Evolutionary conservation across 2,113 vertebrate species (phyloP), one percentile per base, ranked within the genome.

Genomic region (Xerus inauris): DNA sequence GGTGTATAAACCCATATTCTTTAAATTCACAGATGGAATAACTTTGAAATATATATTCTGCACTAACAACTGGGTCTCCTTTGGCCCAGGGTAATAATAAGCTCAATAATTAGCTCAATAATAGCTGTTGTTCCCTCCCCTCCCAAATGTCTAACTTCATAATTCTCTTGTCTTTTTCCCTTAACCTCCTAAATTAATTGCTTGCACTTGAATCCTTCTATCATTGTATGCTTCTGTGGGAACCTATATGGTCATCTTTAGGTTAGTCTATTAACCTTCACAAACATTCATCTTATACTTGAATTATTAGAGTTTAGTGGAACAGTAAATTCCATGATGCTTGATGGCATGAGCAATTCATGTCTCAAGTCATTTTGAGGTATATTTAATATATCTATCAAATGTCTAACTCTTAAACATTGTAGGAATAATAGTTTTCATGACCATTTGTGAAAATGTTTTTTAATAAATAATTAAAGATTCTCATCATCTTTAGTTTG

Each of bases 51-150:
- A 6, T 30, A 11, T 54, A 8, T 51, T 30, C n/a, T n/a, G 3
- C 1, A 30, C 14, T 28, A 64, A 42, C 4, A 40, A 14, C 19
- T 30, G 10, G 5, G 1, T 16, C 11, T 40, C 13, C 3, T 57
- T 5, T 62, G 9, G 2, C 67, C 22, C 32, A 79, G 6, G 24
- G 6, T 22, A 47, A 82, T 26, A 65, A n/a, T 62, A 24, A 76
- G 32, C 26, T 81, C 59, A 47, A 10, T 85, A 76, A 62, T 30
- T 1, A n/a, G 26, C 24, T 62, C 22, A n/a, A n/a, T n/a, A n/a
- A n/a, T n/a, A n/a, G n/a, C 22, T 28, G 42, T 14, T 81, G 5
- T 3, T 71, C 67, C 8, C 45, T 45, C 75, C 19, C 35, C 6
- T 72, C 9, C 26, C 8, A 2, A 49, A 62, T 35, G 26, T 35